Evolutionary conservation across 2,888 invertebrate species (phyloP).

Genomic region (Lasioglossum figueresi): DNA sequence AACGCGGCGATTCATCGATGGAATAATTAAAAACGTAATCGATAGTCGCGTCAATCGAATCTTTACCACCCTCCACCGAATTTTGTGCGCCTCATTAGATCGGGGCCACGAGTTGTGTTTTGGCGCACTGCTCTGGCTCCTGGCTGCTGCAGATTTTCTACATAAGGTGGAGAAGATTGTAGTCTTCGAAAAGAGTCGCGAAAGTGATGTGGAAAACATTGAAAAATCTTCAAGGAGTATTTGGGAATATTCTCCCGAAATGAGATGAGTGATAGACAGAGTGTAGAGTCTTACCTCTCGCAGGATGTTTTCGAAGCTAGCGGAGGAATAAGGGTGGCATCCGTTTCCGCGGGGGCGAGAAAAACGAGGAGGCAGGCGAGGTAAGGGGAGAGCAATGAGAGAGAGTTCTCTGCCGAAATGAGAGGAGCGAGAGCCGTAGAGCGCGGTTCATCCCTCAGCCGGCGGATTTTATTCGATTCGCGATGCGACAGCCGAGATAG

Average conservation of each 20-base stretch:
- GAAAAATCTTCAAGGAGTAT: no score
- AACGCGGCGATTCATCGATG: constrained; percentile 6
- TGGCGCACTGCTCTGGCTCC: not conserved
- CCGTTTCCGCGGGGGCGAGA: not conserved
- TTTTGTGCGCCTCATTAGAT: not conserved
- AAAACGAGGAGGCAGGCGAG: constrained; percentile 4
- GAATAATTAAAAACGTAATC: constrained; percentile 16
- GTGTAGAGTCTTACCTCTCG: not conserved
- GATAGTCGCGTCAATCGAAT: constrained; percentile 1
- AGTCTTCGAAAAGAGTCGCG: no score
- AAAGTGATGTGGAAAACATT: no score
- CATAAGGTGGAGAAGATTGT: not conserved
- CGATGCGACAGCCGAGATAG: constrained; percentile 80
- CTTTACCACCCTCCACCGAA: not conserved
- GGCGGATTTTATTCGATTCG: constrained; percentile 78
- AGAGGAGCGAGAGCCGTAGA: constrained; percentile 54
- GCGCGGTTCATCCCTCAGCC: constrained; percentile 65
- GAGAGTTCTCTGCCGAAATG: constrained; percentile 60
- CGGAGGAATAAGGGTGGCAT: not conserved
- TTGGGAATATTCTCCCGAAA: not conserved
- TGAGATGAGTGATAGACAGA: not conserved
- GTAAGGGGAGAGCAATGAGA: not conserved
- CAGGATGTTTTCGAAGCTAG: not conserved
- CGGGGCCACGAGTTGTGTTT: not conserved
- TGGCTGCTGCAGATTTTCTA: not conserved